phyloP scores from a whole-genome alignment of 1,140 invertebrate genomes.

The Pseudomyrmex sp. region DNA sequence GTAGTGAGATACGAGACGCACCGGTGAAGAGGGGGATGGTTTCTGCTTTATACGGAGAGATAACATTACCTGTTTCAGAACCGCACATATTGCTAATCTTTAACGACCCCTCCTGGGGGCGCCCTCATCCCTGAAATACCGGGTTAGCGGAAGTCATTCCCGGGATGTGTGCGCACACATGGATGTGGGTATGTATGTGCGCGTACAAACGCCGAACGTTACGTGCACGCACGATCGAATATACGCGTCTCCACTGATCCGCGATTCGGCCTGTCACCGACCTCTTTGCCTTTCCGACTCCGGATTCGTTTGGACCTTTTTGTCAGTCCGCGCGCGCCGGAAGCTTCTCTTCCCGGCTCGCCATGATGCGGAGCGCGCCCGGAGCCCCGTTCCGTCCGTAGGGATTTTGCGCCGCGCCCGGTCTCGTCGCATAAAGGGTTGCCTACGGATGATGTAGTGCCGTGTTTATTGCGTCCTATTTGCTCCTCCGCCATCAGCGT shows the following conservation, averaged over 20 bases:
- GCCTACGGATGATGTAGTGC: slow-evolving; percentile 75
- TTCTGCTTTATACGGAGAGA: not conserved
- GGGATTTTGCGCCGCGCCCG: slow-evolving; percentile 62
- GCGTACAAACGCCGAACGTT: not conserved
- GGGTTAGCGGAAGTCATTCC: slow-evolving; percentile 23
- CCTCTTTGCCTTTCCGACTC: slow-evolving; percentile 18
- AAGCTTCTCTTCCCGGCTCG: slow-evolving; percentile 12
- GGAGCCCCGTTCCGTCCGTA: slow-evolving; percentile 57
- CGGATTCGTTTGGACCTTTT: slow-evolving; percentile 49
- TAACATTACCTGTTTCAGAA: slow-evolving; percentile 26
- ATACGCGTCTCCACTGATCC: not conserved
- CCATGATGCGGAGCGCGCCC: slow-evolving; percentile 31
- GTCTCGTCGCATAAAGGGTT: slow-evolving; percentile 75
- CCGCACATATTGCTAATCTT: slow-evolving; percentile 32
- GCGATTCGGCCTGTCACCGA: slow-evolving; percentile 29
- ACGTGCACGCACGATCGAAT: slow-evolving; percentile 27
- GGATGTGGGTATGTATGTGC: too few relatives aligned
- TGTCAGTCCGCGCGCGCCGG: slow-evolving; percentile 11
- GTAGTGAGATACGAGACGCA: too few relatives aligned
- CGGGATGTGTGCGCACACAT: too few relatives aligned
- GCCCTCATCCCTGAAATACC: slow-evolving; percentile 7
- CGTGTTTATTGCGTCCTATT: slow-evolving; percentile 80
- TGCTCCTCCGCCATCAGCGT: slow-evolving; percentile 73
- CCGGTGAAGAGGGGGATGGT: not conserved
- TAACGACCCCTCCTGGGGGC: slow-evolving; percentile 13